Evolutionary conservation across 2,888 invertebrate species (phyloP).

Genomic region (Embidobia sp.): DNA sequence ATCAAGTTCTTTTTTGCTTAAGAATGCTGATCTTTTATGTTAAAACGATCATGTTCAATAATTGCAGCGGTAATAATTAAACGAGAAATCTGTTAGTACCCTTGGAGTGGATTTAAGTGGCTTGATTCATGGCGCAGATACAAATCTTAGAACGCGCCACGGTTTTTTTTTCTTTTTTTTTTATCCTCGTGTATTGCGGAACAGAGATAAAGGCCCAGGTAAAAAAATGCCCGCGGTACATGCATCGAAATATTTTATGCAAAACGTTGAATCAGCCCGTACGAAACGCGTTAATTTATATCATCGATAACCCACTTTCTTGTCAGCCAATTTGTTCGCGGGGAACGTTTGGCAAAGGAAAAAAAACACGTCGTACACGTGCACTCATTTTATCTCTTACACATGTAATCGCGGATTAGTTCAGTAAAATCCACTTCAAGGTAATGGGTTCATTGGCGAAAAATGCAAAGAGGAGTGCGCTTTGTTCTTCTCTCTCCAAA

Average conservation of each 20-base stretch:
- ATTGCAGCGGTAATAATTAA: slow-evolving; percentile 23
- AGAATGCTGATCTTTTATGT: too few species aligned
- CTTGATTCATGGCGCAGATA: slow-evolving; percentile 32
- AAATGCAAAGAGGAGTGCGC: too few species aligned
- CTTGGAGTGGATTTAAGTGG: slow-evolving; percentile 33
- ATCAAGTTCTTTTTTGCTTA: too few species aligned
- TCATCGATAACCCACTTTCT: slow-evolving; percentile 62
- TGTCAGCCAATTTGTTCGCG: slow-evolving; percentile 51
- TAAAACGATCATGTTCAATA: background rate
- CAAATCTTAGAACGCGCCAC: slow-evolving; percentile 21
- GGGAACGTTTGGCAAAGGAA: slow-evolving; percentile 5
- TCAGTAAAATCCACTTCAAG: slow-evolving; percentile 13
- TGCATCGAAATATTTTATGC: slow-evolving; percentile 60
- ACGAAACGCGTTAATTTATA: slow-evolving; percentile 58
- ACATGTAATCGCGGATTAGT: slow-evolving; percentile 17
- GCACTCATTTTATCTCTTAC: slow-evolving; percentile 24
- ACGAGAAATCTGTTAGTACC: too few species aligned
- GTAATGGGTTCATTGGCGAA: slow-evolving; percentile 1
- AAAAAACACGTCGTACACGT: slow-evolving; percentile 4
- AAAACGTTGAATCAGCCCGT: slow-evolving; percentile 47
- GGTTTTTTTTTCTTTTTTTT: slow-evolving; percentile 1
- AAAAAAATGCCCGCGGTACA: slow-evolving; percentile 54
- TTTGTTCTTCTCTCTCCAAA: too few species aligned
- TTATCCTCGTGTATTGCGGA: background rate
- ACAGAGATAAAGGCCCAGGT: slow-evolving; percentile 33